phyloP scores from a whole-genome alignment of 2,888 invertebrate species.

The Plagodis pulveraria region DNA sequence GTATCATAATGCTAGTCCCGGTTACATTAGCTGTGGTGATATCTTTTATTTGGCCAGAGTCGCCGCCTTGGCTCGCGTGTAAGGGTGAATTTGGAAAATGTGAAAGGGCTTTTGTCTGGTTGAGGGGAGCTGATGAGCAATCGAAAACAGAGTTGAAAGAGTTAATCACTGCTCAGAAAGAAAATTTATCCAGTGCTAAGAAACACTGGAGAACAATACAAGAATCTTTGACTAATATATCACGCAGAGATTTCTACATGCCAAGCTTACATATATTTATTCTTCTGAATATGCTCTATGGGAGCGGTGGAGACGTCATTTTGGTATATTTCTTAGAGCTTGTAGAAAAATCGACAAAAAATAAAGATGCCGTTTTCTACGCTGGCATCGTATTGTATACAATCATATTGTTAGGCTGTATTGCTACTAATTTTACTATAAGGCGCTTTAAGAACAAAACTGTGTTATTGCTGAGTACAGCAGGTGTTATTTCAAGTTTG shows the following conservation, averaged over 20 bases:
- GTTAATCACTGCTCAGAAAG: slow-evolving; percentile 29
- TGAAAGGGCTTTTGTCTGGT: slow-evolving; percentile 30
- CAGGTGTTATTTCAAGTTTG: slow-evolving; percentile 21
- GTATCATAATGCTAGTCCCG: slow-evolving; percentile 28
- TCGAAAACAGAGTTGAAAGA: slow-evolving; percentile 30
- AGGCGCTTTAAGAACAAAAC: slow-evolving; percentile 28
- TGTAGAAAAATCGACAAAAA: slow-evolving; percentile 25
- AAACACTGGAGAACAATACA: slow-evolving; percentile 2
- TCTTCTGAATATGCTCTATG: slow-evolving; percentile 28
- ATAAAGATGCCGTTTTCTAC: slow-evolving; percentile 27
- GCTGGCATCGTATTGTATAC: slow-evolving; percentile 24
- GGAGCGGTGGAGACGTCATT: slow-evolving; percentile 34
- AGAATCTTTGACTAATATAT: slow-evolving; percentile 18
- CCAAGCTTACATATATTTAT: slow-evolving; percentile 33
- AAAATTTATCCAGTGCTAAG: slow-evolving; percentile 7
- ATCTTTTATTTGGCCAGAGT: slow-evolving; percentile 37
- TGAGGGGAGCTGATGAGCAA: slow-evolving; percentile 31
- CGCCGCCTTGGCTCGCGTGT: slow-evolving; percentile 39
- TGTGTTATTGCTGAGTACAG: slow-evolving; percentile 24
- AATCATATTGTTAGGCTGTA: slow-evolving; percentile 20
- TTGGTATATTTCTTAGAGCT: slow-evolving; percentile 33
- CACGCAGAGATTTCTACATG: slow-evolving; percentile 33
- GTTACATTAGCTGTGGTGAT: slow-evolving; percentile 18
- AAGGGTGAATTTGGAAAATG: slow-evolving; percentile 37
- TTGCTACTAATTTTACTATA: slow-evolving; percentile 18